Conservation (phyloP, 2,888 invertebrate species). For the Dicyrtomina minuta region DNA sequence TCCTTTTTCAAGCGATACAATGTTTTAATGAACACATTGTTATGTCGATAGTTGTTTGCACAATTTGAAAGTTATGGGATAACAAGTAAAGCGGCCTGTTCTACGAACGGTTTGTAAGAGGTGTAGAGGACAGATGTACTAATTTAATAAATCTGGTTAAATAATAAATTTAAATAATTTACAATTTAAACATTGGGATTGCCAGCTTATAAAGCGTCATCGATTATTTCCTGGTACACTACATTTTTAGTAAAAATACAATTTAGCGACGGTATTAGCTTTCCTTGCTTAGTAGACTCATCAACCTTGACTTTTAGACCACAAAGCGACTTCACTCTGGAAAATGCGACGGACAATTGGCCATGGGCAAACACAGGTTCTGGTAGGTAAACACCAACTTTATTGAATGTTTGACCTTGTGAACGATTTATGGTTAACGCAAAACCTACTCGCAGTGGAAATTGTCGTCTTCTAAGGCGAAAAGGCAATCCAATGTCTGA, state of each 20-base stretch:
- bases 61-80: too few relatives aligned
- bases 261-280: not conserved
- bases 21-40: too few relatives aligned
- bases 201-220: too few relatives aligned
- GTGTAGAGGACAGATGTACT: too few relatives aligned
- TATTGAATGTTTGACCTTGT: conserved; percentile 37
- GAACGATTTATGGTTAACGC: conserved; percentile 41
- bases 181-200: too few relatives aligned
- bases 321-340: conserved; percentile 11
- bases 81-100: too few relatives aligned
- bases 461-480: conserved; percentile 37
- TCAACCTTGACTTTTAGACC: not conserved
- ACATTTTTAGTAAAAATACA: too few relatives aligned
- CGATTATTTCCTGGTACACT: not conserved
- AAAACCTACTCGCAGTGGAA: conserved; percentile 41
- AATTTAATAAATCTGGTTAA: too few relatives aligned
- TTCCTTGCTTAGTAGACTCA: not conserved
- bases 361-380: conserved; percentile 39
- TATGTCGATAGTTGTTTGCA: too few relatives aligned
- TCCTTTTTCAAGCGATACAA: too few relatives aligned
- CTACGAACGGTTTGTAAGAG: too few relatives aligned
- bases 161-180: too few relatives aligned
- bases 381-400: conserved; percentile 34
- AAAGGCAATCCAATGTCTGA: conserved; percentile 27
- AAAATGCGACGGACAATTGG: conserved; percentile 38